A percentile compares a stretch with the other conserved stretches of the same genome.
These are phyloP conservation scores for Jordanella pulchra DNA, from an alignment of 2,797 vertebrate genomes.

Conservation along the genomic window DNA sequence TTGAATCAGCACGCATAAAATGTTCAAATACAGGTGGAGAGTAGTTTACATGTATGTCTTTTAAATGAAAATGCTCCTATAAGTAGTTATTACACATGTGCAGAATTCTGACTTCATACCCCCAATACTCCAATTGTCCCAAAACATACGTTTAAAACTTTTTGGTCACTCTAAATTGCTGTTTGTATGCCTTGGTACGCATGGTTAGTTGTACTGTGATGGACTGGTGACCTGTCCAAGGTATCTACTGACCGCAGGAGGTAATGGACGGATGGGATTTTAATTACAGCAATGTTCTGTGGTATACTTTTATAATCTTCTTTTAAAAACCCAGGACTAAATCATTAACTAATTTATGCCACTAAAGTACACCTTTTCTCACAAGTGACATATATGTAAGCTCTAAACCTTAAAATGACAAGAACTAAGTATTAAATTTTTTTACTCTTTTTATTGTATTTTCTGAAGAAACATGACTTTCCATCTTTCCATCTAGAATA, in stretches of 20 bases:
- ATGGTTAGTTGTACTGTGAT: background rate
- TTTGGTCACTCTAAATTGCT: background rate
- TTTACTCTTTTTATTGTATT: slow-evolving; percentile 18
- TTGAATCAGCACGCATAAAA: too few species aligned
- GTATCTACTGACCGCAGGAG: background rate
- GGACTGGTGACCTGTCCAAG: background rate
- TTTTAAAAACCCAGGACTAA: background rate
- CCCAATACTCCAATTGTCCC: too few species aligned
- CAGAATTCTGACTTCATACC: too few species aligned
- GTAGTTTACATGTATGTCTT: too few species aligned
- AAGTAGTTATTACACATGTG: too few species aligned
- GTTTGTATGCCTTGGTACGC: background rate
- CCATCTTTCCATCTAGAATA: slow-evolving; percentile 21
- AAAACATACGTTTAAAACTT: background rate
- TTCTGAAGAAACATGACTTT: slow-evolving; percentile 14
- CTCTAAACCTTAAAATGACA: background rate
- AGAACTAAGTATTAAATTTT: background rate
- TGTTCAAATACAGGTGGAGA: too few species aligned
- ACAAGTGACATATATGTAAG: background rate
- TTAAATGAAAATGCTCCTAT: too few species aligned
- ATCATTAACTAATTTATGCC: slow-evolving; percentile 4
- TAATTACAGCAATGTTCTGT: background rate
- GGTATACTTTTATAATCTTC: background rate
- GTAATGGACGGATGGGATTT: background rate
- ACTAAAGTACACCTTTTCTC: background rate